Base-by-base conservation (phyloP, 2,113 vertebrate genomes). In the Calidris pygmaea region DNA sequence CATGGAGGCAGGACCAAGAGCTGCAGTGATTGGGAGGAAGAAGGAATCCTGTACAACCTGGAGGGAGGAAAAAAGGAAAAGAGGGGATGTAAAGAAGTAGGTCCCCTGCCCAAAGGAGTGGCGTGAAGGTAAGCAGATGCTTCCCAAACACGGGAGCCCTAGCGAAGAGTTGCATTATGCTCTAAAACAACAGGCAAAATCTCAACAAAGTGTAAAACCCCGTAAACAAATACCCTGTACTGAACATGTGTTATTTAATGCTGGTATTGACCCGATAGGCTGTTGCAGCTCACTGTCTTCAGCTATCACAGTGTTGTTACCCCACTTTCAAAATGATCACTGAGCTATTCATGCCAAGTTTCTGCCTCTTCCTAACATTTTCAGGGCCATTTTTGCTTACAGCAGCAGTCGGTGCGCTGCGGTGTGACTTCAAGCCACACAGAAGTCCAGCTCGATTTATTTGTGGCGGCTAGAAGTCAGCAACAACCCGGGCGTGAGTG, bases 321-420 rank as follows among this genome's bases (percentile, higher is more conserved):
- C 14, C 6, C 9, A 6, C 32, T 66, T 76, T 14, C 10, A 21
- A 72, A 67, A 41, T 0, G 0, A 24, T 60, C 45, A 4, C n/a
- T 4, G 4, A 85, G 29, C 19, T 50, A 39, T 32, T 70, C 37
- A 30, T 0, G 4, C 35, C 12, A 47, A 53, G 14, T 7, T 23
- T 75, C 47, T 75, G 27, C 34, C 35, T 74, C 66, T 59, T 81
- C 11, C 52, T 58, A 5, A 26, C 26, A 7, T 34, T 73, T 73
- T 79, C 15, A 30, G 74, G 34, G 50, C 70, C 17, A 0, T 14
- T 55, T 62, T 83, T 58, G 16, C 22, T 65, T 68, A 67, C 19
- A 53, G 27, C 55, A 65, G 55, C 30, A 60, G 32, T 27, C 6
- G 12, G 45, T 14, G 24, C 30, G 17, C 22, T 1, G 1, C 2